phyloP scores from a whole-genome alignment of 2,888 invertebrate genomes.

The Dioctria linearis region DNA sequence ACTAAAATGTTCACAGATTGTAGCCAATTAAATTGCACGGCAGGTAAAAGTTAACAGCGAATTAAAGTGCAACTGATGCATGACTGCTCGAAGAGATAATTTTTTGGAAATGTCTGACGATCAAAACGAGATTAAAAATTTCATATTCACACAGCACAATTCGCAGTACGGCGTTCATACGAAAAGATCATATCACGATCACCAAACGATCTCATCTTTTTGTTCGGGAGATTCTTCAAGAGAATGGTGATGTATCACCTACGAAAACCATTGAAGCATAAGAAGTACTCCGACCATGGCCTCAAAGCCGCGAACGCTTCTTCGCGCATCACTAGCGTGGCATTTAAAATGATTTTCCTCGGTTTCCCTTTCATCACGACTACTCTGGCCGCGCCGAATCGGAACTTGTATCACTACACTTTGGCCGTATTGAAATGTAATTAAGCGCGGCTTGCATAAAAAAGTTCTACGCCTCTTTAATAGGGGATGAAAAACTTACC shows the following conservation, averaged over 20 bases:
- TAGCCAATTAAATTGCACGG: conserved; percentile 30
- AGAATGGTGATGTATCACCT: not conserved
- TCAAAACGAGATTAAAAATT: not conserved
- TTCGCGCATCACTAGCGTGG: conserved; percentile 6
- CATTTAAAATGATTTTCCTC: conserved; percentile 17
- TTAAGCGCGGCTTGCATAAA: not conserved
- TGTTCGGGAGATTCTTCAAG: not conserved
- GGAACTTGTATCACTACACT: too few relatives aligned
- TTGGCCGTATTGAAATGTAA: not conserved
- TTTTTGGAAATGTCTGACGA: too few relatives aligned
- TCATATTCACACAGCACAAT: conserved; percentile 26
- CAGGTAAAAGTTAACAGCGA: not conserved
- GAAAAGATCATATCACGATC: too few relatives aligned
- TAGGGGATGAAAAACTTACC: conserved; percentile 62
- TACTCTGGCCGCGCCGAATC: not conserved
- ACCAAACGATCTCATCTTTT: too few relatives aligned
- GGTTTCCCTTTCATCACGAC: conserved; percentile 4
- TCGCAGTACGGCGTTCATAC: not conserved
- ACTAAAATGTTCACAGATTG: not conserved
- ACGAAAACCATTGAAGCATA: conserved; percentile 26
- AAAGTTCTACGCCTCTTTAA: not conserved
- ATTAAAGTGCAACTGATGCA: too few relatives aligned
- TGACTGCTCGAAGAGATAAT: too few relatives aligned
- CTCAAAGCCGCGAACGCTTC: conserved; percentile 5
- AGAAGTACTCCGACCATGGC: conserved; percentile 23